Base-by-base conservation (phyloP, 2,113 vertebrate genomes). In the Mobula birostris region DNA sequence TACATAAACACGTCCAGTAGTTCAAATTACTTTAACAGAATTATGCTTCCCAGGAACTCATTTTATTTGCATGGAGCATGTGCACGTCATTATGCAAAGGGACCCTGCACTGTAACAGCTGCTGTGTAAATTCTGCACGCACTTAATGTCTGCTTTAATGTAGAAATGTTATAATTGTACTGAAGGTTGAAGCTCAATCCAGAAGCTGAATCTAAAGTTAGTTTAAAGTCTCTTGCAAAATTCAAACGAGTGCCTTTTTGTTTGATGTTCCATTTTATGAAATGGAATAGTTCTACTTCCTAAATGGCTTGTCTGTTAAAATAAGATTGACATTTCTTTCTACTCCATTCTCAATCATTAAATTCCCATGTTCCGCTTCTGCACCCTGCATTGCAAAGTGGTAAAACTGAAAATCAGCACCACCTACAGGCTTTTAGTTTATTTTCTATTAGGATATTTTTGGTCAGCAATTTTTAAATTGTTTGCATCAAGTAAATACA, bases 1-100 rank as follows among this genome's bases (percentile, higher is more conserved):
- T 97, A 97, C 96, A 61, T 27, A 97, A 96, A 96, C 97, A 96
- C 97, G 95, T 97, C 97, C 97, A 97, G 58, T 87, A 15, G 24
- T 95, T 96, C 96, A 97, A 97, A 97, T 95, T 97, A 97, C 97
- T 97, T 94, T 96, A 96, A 66, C 14, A 66, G 7, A 66, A 21
- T 32, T 80, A 80, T 58, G 56, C 58, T 85, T 85, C 24, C 56
- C 82, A 85, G 78, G 32, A 32, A n/a, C 40, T 12, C 78, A 80
- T 15, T 40, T 36, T 21, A 83, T 83, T 83, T 56, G 36, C 78
- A 80, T 1, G 82, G 21, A 21, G 15, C 48, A 48, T 68, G 61
- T 68, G n/a, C 24, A 90, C 7, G 19, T n/a, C 24, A 8, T 40
- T 90, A 48, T 90, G 61, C 87, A 90, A 61, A 66, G 29, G 7